phyloP scores from a whole-genome alignment of 1,140 invertebrate genomes.

The Magallana angulata region DNA sequence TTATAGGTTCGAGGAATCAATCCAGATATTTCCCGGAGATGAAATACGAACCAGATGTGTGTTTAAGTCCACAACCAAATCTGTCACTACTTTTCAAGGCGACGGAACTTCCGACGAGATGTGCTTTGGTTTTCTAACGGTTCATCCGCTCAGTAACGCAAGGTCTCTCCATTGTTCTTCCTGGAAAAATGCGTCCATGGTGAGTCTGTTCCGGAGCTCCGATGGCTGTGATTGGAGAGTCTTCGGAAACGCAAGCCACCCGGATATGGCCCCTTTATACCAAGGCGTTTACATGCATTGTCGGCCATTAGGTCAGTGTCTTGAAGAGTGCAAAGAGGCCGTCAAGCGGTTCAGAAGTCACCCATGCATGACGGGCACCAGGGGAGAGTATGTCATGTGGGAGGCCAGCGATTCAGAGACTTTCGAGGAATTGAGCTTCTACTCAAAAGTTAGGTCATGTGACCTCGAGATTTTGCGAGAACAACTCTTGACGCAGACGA shows the following conservation, averaged over 20 bases:
- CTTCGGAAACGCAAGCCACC: neutral
- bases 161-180: neutral
- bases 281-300: neutral
- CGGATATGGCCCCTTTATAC: neutral
- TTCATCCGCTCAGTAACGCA: conserved; percentile 60
- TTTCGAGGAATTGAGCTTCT: neutral
- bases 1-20: neutral
- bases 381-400: neutral
- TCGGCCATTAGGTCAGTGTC: neutral
- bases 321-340: neutral
- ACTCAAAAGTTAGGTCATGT: neutral
- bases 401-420: neutral
- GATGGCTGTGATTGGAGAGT: neutral
- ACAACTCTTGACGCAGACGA: neutral
- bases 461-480: neutral
- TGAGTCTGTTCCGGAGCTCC: conserved; percentile 24
- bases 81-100: conserved; percentile 59
- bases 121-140: conserved; percentile 67
- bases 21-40: conserved; percentile 55
- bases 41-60: conserved; percentile 58
- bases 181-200: conserved; percentile 51
- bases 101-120: conserved; percentile 66
- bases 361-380: neutral
- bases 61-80: conserved; percentile 56
- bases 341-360: neutral